A percentile compares a stretch with the other conserved stretches of the same genome.
phyloP scores from a whole-genome alignment of 1,140 invertebrate species.

The Globodera rostochiensis region DNA sequence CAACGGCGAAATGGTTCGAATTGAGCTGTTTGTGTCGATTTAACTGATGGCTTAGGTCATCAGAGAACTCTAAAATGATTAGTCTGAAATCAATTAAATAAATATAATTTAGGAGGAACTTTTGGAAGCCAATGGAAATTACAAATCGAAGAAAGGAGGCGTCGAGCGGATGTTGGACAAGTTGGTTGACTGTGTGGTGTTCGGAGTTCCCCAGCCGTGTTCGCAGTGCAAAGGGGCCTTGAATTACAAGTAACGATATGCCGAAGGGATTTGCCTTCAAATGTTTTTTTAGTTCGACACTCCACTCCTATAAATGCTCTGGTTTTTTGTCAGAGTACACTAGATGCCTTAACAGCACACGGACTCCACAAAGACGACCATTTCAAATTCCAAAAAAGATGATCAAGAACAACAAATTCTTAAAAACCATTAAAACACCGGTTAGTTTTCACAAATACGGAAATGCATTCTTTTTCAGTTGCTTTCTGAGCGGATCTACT shows the following conservation, averaged over 20 bases:
- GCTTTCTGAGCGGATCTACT: conserved; percentile 36
- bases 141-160: conserved; percentile 37
- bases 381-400: conserved; percentile 76
- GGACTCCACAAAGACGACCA: conserved; percentile 74
- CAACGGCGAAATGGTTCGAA: conserved; percentile 38
- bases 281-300: conserved; percentile 33
- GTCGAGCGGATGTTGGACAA: conserved; percentile 75
- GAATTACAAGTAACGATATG: conserved; percentile 67
- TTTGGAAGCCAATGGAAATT: conserved; percentile 41
- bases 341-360: conserved; percentile 78
- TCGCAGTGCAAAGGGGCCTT: conserved; percentile 79
- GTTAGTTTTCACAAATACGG: conserved; percentile 12
- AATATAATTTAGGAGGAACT: conserved; percentile 13
- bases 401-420: conserved; percentile 28
- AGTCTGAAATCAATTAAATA: neutral
- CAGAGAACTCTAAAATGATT: too few relatives aligned
- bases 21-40: neutral
- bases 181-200: conserved; percentile 81
- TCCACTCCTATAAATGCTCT: conserved; percentile 77
- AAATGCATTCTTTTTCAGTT: conserved; percentile 5
- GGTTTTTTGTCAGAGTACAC: conserved; percentile 87
- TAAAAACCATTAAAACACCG: conserved; percentile 37
- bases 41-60: too few relatives aligned
- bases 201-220: conserved; percentile 81
- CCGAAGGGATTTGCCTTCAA: too few relatives aligned